Base-by-base conservation (phyloP, 2,797 vertebrate species). In the Threskiornis aethiopicus region DNA sequence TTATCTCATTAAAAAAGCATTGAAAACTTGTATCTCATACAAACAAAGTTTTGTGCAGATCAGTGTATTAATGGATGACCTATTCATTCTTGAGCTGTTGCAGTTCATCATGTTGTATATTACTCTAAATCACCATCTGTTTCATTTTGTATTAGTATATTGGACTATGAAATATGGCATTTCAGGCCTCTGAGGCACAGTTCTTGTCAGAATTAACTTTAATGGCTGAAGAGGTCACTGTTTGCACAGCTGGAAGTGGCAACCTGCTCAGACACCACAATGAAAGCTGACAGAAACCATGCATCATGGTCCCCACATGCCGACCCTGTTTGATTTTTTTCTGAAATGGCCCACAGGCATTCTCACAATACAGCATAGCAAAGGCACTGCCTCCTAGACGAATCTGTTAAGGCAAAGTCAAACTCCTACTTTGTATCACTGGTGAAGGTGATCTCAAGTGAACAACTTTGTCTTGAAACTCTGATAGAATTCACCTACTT, bases 201-300 rank as follows among this genome's bases (percentile, higher is more conserved):
- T 51, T 89, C 54, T 76, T 91, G 58, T 75, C 85, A 91, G 57
- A 84, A 82, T 82, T 84, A 87, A 78, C 73, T 87, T 93, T 21
- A 55, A 44, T 31, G 54, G 44, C 39, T 71, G 58, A 87, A 78
- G 85, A 95, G 85, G 88, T 93, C 78, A 87, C 29, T 64, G 42
- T 70, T 70, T 70, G 31, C 85, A 78, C 92, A 93, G 83, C 62
- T 93, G 88, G 85, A 93, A 71, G 41, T 59, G 44, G n/a, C 42
- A 93, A 51, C 44, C 58, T 82, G 41, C 44, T 91, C 82, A 75
- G 29, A 87, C 10, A 69, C 35, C 37, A 39, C 44, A 75, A 71
- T 49, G 85, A 85, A 95, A 91, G 41, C 41, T 95, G 90, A 79
- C 82, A 90, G 88, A 91, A 94, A 64, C 54, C 44, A 29, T 67